Conservation (phyloP, 2,797 vertebrate species). For the Acrocephalus scirpaceus region DNA sequence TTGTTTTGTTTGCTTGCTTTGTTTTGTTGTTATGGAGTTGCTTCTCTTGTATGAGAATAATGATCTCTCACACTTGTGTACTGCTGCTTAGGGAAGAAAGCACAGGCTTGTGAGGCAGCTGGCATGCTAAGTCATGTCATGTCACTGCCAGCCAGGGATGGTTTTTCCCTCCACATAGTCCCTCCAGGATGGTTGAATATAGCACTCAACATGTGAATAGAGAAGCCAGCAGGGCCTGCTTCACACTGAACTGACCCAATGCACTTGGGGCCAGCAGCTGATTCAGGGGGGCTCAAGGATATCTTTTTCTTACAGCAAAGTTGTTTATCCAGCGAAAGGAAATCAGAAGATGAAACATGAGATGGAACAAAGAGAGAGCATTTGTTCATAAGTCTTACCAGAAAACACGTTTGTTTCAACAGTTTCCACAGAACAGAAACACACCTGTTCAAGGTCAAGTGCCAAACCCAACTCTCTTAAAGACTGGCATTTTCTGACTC, state of each 20-base stretch:
- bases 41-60: neutral
- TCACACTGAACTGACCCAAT: neutral
- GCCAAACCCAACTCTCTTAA: neutral
- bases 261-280: neutral
- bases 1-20: neutral
- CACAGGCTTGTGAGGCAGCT: neutral
- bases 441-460: neutral
- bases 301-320: neutral
- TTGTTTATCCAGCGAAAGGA: neutral
- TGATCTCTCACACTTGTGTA: neutral
- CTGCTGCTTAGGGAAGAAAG: neutral
- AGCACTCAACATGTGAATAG: neutral
- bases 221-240: neutral
- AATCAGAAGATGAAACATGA: neutral
- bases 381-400: neutral
- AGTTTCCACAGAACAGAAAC: neutral
- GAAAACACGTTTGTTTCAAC: neutral
- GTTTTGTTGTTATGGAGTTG: neutral
- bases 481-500: neutral
- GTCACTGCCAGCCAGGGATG: neutral
- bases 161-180: neutral
- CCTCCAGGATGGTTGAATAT: neutral
- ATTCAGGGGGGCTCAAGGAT: neutral
- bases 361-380: neutral
- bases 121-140: neutral